These are phyloP conservation scores for Helostoma temminkii DNA, from an alignment of 2,797 vertebrate genomes.

Conservation along the genomic window DNA sequence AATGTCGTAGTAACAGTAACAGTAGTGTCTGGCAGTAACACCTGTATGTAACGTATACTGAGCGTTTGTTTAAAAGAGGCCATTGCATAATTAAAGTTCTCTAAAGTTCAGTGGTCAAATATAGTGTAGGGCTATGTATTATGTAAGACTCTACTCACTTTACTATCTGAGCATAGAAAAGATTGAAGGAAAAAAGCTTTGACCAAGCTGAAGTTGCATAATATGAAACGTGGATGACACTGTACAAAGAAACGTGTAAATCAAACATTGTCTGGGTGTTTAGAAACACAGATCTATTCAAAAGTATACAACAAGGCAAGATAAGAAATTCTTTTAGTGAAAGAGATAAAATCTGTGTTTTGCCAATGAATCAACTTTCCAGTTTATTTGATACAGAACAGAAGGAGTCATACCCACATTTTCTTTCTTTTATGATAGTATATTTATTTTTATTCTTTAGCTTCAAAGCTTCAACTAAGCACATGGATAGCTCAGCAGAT, in stretches of 20 bases:
- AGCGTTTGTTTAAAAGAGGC: neutral
- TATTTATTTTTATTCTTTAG: neutral
- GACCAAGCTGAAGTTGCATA: neutral
- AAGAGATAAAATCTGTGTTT: neutral
- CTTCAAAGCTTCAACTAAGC: conserved; percentile 16
- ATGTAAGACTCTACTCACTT: conserved; percentile 58
- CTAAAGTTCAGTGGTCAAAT: conserved; percentile 72
- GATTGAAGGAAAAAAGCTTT: neutral
- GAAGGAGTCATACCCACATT: conserved; percentile 11
- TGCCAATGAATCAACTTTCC: conserved; percentile 7
- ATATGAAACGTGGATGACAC: neutral
- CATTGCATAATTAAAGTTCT: conserved; percentile 50
- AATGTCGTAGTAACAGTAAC: conserved; percentile 3
- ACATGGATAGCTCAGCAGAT: conserved; percentile 2
- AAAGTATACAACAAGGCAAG: neutral
- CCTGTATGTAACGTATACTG: no score
- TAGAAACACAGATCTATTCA: neutral
- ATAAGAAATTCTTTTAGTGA: neutral
- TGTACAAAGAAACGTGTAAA: conserved; percentile 14
- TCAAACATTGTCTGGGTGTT: conserved; percentile 2
- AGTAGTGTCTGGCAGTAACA: no score
- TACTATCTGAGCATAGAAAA: conserved; percentile 27
- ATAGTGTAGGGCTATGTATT: conserved; percentile 58
- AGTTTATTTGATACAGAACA: neutral
- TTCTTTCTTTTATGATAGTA: neutral